A percentile compares a stretch with the other conserved stretches of the same genome.
phyloP scores from a whole-genome alignment of 2,113 vertebrate genomes.

The Microtus pennsylvanicus region DNA sequence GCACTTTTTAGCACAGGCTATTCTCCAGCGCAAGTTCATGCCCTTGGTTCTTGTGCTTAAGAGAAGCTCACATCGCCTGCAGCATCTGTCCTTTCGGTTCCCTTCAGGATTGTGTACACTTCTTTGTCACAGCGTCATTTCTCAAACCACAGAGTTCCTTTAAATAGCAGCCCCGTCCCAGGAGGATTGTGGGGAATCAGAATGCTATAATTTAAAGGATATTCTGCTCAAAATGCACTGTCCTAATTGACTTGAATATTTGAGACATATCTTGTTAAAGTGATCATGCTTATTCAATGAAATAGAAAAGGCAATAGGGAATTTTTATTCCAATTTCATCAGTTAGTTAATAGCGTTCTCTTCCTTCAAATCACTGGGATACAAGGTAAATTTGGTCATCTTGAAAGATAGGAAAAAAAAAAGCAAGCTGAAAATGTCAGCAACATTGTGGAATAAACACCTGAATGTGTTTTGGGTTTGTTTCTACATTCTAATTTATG shows the following conservation, averaged over 20 bases:
- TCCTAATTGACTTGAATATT: constrained; percentile 70
- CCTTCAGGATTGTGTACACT: constrained; percentile 87
- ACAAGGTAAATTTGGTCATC: not conserved
- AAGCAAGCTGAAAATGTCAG: not conserved
- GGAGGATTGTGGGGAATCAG: constrained; percentile 70
- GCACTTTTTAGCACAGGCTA: constrained; percentile 86
- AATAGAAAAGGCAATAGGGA: constrained; percentile 8
- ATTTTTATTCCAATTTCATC: constrained; percentile 22
- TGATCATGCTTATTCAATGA: not conserved
- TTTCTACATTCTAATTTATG: not conserved
- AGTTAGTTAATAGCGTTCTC: not conserved
- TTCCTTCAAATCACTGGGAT: constrained; percentile 21
- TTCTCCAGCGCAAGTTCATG: constrained; percentile 87
- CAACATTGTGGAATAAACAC: not conserved
- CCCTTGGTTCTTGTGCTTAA: constrained; percentile 89
- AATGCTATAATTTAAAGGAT: constrained; percentile 71
- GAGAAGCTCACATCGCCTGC: constrained; percentile 88
- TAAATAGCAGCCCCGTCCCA: constrained; percentile 81
- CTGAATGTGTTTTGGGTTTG: not conserved
- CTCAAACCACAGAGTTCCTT: constrained; percentile 83
- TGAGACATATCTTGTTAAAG: constrained; percentile 23
- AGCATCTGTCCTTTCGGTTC: constrained; percentile 88
- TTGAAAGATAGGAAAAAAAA: not conserved
- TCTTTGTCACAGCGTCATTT: constrained; percentile 80
- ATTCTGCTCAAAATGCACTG: constrained; percentile 54